Evolutionary conservation across 2,888 invertebrate species (phyloP).

Genomic region (Deilephila porcellus): DNA sequence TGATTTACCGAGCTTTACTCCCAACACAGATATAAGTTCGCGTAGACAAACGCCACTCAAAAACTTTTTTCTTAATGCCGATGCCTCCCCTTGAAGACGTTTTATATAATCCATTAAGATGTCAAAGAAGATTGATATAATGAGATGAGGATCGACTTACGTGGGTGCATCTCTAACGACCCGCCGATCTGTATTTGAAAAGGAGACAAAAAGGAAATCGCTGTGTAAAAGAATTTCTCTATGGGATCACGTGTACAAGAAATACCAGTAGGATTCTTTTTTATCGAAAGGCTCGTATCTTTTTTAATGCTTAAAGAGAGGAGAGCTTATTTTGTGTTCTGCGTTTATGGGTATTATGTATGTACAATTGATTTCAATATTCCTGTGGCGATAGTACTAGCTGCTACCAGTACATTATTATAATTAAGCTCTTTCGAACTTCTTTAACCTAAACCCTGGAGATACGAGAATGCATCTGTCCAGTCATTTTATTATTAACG

Average conservation of each 20-base stretch:
- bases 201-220: constrained; percentile 36
- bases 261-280: neutral
- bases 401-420: too few relatives aligned
- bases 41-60: neutral
- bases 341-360: too few relatives aligned
- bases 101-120: constrained; percentile 80
- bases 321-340: too few relatives aligned
- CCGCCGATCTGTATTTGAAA: constrained; percentile 51
- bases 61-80: constrained; percentile 46
- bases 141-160: constrained; percentile 70
- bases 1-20: neutral
- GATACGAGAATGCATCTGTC: too few relatives aligned
- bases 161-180: constrained; percentile 71
- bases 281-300: neutral
- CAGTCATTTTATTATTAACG: too few relatives aligned
- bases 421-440: too few relatives aligned
- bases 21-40: constrained; percentile 1
- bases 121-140: constrained; percentile 80
- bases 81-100: constrained; percentile 59
- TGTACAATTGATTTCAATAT: too few relatives aligned
- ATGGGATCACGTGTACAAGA: constrained; percentile 1
- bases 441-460: too few relatives aligned
- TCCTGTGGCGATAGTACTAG: too few relatives aligned
- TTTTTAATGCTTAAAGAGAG: neutral
- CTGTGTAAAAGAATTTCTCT: constrained; percentile 32